phyloP scores from a whole-genome alignment of 1,140 invertebrate genomes.

The Sitophilus oryzae region DNA sequence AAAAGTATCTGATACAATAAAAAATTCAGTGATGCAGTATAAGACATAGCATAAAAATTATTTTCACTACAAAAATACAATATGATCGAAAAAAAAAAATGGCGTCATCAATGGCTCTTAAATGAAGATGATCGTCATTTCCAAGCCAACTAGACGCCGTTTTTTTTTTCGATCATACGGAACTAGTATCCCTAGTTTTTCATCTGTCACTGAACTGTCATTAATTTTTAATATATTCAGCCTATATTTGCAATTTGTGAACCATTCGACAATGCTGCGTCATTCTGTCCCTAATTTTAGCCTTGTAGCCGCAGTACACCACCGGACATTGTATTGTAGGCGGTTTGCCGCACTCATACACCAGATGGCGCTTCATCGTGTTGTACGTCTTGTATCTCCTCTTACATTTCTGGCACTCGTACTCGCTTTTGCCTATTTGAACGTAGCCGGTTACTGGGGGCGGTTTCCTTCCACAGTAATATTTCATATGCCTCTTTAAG shows the following conservation, averaged over 20 bases:
- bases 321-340: constrained; percentile 51
- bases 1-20: too few species aligned
- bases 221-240: too few species aligned
- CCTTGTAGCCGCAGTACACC: constrained; percentile 45
- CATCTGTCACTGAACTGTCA: too few species aligned
- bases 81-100: too few species aligned
- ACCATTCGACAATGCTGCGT: constrained; percentile 47
- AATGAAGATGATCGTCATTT: too few species aligned
- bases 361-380: constrained; percentile 47
- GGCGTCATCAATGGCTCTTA: not conserved
- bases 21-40: too few species aligned
- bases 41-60: too few species aligned
- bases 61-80: too few species aligned
- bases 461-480: constrained; percentile 48
- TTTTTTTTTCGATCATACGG: too few species aligned
- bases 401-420: constrained; percentile 46
- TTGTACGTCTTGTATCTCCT: constrained; percentile 50
- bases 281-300: constrained; percentile 44
- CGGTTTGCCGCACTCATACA: constrained; percentile 51
- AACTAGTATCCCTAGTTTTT: too few species aligned
- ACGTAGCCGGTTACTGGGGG: constrained; percentile 40
- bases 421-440: constrained; percentile 17
- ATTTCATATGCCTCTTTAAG: constrained; percentile 49
- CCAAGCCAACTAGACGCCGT: too few species aligned
- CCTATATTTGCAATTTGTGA: constrained; percentile 29